Evolutionary conservation across 2,113 vertebrate species (phyloP).

Genomic region (Cygnus atratus): DNA sequence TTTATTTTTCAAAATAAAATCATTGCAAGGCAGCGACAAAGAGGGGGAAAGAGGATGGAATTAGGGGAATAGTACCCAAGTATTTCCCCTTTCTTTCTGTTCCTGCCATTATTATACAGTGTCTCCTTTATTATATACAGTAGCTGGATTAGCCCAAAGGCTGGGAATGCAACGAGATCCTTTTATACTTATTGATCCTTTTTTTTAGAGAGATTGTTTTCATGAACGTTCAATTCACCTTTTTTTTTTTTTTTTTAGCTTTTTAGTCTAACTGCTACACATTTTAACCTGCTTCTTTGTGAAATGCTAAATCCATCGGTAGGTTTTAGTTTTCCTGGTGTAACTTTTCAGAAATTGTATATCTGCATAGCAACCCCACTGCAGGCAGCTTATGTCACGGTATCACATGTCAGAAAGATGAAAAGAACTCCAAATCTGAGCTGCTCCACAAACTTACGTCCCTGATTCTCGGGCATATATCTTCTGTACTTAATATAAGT

Average conservation of each 20-base stretch:
- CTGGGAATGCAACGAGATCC: constrained; percentile 67
- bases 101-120: not conserved
- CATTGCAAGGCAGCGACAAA: constrained; percentile 47
- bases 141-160: constrained; percentile 55
- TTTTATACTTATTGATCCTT: constrained; percentile 75
- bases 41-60: constrained; percentile 19
- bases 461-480: constrained; percentile 61
- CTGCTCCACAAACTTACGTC: constrained; percentile 72
- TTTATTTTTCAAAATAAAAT: constrained; percentile 73
- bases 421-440: constrained; percentile 79
- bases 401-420: constrained; percentile 80
- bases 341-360: constrained; percentile 89
- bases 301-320: constrained; percentile 80
- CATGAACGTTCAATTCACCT: constrained; percentile 77
- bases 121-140: constrained; percentile 56
- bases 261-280: constrained; percentile 79
- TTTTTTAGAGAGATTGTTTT: constrained; percentile 75
- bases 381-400: constrained; percentile 78
- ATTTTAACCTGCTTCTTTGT: constrained; percentile 80
- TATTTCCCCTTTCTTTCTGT: not conserved
- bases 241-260: constrained; percentile 44
- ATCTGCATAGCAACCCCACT: constrained; percentile 82
- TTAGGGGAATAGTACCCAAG: constrained; percentile 16
- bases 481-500: constrained; percentile 68
- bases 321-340: constrained; percentile 84